Base-by-base conservation (phyloP, 1,140 invertebrate species). In the Bombus balteatus region DNA sequence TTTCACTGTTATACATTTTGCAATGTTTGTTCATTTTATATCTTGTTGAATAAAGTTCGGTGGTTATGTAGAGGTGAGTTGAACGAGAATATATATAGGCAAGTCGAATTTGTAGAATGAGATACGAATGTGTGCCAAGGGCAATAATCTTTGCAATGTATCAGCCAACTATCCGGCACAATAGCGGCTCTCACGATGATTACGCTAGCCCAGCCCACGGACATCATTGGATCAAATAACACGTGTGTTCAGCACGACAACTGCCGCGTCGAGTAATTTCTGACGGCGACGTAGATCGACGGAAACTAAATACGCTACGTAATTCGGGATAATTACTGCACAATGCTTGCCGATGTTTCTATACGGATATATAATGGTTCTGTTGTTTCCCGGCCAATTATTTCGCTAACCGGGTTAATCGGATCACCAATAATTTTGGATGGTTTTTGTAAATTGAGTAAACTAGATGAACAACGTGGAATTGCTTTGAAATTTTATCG, bases 211-310 rank as follows among this genome's bases (percentile, higher is more conserved):
- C 25, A 8, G 18, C 70, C 57, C 39, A 65, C 71, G 39, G 41
- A 34, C 81, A 47, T 75, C 81, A 75, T 75, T 75, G 81, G 70
- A 82, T 82, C 81, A n/a, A 82, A 47, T 82, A 75, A 82, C 81
- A n/a, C 71, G 81, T 41, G 13, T 28, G 57, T 82, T 82, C 71
- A 72, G 72, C 71, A 59, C n/a, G 68, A 71, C 78, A 22, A 80
- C 68, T 37, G 68, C 37, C 47, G 13, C 12, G 71, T 80, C 65
- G 39, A 32, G 57, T 32, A 75, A 75, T 82, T 74, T 75, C 81
- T 75, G 37, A 41, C 72, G 41, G 10, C 39, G n/a, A 82, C 78
- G 43, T 80, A 66, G 34, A 53, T 82, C 53, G 3, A 62, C 41
- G 37, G 71, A 75, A 82, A 75, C 59, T 82, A 75, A 75, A 82